These are phyloP conservation scores for Nasonia longicornis DNA, from an alignment of 1,140 invertebrate genomes.

Conservation along the genomic window DNA sequence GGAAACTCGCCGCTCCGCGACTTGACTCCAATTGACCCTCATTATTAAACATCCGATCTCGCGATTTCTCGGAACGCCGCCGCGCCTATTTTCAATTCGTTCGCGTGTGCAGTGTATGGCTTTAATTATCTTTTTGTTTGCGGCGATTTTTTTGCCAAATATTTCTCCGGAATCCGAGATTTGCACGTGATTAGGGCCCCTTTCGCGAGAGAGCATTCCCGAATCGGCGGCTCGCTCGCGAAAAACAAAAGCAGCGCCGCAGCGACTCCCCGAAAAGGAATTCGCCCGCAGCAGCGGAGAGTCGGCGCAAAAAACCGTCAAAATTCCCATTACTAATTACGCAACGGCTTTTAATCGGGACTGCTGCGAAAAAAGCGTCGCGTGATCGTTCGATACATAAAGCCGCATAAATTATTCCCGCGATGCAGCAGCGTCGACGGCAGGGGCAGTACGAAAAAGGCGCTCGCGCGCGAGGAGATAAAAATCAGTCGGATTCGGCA, in stretches of 20 bases:
- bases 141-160: not conserved
- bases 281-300: not conserved
- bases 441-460: not conserved
- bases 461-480: constrained; percentile 3
- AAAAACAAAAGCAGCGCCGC: not conserved
- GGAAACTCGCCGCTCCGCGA: constrained; percentile 40
- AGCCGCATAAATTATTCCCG: constrained; percentile 29
- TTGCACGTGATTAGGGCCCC: not conserved
- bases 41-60: constrained; percentile 52
- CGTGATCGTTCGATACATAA: constrained; percentile 3
- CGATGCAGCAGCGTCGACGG: constrained; percentile 23
- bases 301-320: constrained; percentile 17
- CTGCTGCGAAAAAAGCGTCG: not conserved
- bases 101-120: not conserved
- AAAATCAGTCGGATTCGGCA: constrained; percentile 34
- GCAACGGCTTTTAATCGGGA: constrained; percentile 29
- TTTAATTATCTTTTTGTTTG: not conserved
- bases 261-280: not conserved
- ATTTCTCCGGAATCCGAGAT: not conserved
- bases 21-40: constrained; percentile 56
- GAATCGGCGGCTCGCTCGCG: not conserved
- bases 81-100: not conserved
- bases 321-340: constrained; percentile 39
- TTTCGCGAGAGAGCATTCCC: not conserved
- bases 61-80: not conserved